Evolutionary conservation across 64 coral and sea anemone species (phyloP), one percentile per base, ranked within the genome.

Genomic region (Hydrozoanthus tunicans): DNA sequence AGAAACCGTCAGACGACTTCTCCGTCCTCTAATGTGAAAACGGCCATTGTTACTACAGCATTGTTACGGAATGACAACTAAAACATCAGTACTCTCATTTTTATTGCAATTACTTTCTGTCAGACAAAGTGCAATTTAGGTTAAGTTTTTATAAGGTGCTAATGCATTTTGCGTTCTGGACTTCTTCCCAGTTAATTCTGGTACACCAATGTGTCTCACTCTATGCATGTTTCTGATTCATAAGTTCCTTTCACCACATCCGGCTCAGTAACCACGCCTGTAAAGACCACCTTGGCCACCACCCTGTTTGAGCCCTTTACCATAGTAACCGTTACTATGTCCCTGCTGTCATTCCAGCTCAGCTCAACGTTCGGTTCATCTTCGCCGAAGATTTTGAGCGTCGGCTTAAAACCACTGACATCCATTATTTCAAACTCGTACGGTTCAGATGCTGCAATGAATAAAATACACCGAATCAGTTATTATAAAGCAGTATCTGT

Each of bases 361-460:
- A 82, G 69, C 9, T 24, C 26, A 10, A 69, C 77, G 59, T n/a
- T 73, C 12, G 66, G 82, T 7, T 56, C 6, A 23, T 72, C 71
- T 9, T 15, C 55, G 11, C 83, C 83, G 32, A 62, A 76, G 74
- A 94, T 58, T 80, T 79, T 91, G 9, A 94, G 78, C 4, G 73
- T 70, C 10, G 90, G 90, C 6, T 81, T 63, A 89, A 81, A 91
- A 72, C 83, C 82, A 32, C 82, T 91, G 9, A 63, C 72, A 55
- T 94, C 93, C 90, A 94, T 91, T 71, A 94, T 91, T 59, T 94
- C 90, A 91, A 89, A 94, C 32, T 55, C 81, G 15, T 81, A 54
- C 26, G 32, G 32, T 43, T 43, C 32, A 43, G 32, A 43, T 43
- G 32, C 89, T 91, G 76, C 13, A 62, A 63, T 6, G 11, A 79